These are phyloP conservation scores for Ditylenchus weischeri DNA, from an alignment of 2,888 invertebrate genomes.

Conservation along the genomic window DNA sequence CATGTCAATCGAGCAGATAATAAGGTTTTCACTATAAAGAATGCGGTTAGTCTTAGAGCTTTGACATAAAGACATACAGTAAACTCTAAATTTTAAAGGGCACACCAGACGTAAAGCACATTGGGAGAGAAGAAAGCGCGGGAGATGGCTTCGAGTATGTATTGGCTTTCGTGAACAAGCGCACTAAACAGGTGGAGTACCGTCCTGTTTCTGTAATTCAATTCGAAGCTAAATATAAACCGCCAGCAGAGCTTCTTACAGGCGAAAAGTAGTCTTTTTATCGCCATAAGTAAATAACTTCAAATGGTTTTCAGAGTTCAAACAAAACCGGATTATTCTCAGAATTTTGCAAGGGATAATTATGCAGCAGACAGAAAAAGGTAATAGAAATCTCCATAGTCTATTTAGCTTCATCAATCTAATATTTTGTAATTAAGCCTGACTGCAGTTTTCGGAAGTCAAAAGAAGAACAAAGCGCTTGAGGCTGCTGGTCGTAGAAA, in stretches of 20 bases:
- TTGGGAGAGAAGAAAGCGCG: background rate
- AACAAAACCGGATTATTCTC: too few relatives aligned
- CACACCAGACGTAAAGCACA: conserved; percentile 4
- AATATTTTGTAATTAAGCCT: background rate
- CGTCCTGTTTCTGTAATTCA: conserved; percentile 2
- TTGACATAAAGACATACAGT: background rate
- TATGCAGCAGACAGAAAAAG: too few relatives aligned
- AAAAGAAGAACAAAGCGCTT: conserved; percentile 7
- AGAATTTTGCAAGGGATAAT: too few relatives aligned
- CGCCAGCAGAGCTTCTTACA: background rate
- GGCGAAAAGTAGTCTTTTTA: background rate
- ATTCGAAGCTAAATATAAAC: conserved; percentile 8
- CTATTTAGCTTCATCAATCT: too few relatives aligned
- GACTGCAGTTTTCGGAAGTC: conserved; percentile 5
- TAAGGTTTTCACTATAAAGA: conserved; percentile 6
- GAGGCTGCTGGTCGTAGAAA: background rate
- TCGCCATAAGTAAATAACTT: too few relatives aligned
- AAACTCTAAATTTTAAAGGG: conserved; percentile 2
- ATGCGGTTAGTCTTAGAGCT: conserved; percentile 3
- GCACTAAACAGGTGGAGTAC: background rate
- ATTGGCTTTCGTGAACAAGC: conserved; percentile 7
- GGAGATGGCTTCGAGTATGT: conserved; percentile 6
- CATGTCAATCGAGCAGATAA: background rate
- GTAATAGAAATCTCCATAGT: too few relatives aligned
- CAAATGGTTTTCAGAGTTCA: too few relatives aligned